Base-by-base conservation (phyloP, 2,797 vertebrate genomes). In the Heliangelus exortis region DNA sequence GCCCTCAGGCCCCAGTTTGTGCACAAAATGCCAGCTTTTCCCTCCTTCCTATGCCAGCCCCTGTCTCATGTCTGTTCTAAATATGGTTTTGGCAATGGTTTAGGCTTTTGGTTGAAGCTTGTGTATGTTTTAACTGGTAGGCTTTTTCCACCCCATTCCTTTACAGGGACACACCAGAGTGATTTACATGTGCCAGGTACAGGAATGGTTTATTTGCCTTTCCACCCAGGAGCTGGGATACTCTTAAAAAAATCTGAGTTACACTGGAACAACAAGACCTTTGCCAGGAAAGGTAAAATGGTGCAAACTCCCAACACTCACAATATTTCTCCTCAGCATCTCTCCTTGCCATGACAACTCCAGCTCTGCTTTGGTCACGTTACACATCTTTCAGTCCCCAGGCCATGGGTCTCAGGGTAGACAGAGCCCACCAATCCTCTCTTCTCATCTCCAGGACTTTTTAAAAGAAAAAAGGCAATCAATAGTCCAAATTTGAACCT, bases 11-110 rank as follows among this genome's bases (percentile, higher is more conserved):
- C 84, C 66, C 73, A 80, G 28, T 92, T 91, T 89, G 73, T 78
- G 93, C 87, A 68, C 69, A 62, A 78, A 90, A 69, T 74, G 73
- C 79, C 89, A 94, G 63, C 34, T 96, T 91, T 94, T 87, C 73
- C 62, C 72, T 82, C 91, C 50, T 93, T 74, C 69, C 69, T 1
- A 1, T 94, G 93, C 93, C 95, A 96, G 48, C 65, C 78, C 65
- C 77, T 68, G 11, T 86, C 84, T 91, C 79, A 45, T 62, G 31
- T 78, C 94, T 63, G 55, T 22, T 94, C 93, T 91, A 89, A 91
- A 93, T 87, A 80, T 0, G 12, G 18, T 9, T 63, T 89, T 96
- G 95, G 96, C 93, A 92, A 16, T 10, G n/a, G 36, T 79, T 76
- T 23, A 67, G 57, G 54, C 25, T 0, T 79, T 91, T 67, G 39